A percentile compares a stretch with the other conserved stretches of the same genome.
Conservation (phyloP, 1,140 invertebrate species). For the Cataglyphis hispanica region DNA sequence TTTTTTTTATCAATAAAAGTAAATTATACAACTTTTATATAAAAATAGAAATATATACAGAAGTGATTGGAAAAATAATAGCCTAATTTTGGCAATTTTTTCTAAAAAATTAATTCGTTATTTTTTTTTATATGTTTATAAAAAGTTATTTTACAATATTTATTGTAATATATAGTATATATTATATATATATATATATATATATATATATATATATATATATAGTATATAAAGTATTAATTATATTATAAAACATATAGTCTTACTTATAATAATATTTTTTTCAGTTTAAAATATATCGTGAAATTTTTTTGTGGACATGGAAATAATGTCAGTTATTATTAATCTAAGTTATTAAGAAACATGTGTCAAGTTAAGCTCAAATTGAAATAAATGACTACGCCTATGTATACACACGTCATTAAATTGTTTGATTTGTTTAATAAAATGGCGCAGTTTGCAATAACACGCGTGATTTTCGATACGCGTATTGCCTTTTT, state of each 20-base stretch:
- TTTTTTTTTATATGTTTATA: too few relatives aligned
- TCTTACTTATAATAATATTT: not conserved
- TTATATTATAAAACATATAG: not conserved
- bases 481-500: conserved; percentile 48
- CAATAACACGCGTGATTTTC: conserved; percentile 58
- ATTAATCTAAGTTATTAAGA: conserved; percentile 40
- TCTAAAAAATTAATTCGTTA: not conserved
- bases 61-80: conserved; percentile 11
- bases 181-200: too few relatives aligned
- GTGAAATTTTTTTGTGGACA: not conserved
- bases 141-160: too few relatives aligned
- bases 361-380: not conserved
- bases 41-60: not conserved
- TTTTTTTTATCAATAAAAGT: not conserved
- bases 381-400: conserved; percentile 8
- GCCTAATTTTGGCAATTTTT: not conserved
- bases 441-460: conserved; percentile 53
- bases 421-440: conserved; percentile 59
- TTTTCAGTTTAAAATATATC: not conserved
- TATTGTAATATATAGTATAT: too few relatives aligned
- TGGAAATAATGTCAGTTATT: not conserved
- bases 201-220: too few relatives aligned
- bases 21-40: not conserved
- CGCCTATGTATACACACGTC: not conserved
- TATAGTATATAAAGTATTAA: too few relatives aligned